Conservation (phyloP, 2,888 invertebrate genomes). For the Mythimna lalbum region DNA sequence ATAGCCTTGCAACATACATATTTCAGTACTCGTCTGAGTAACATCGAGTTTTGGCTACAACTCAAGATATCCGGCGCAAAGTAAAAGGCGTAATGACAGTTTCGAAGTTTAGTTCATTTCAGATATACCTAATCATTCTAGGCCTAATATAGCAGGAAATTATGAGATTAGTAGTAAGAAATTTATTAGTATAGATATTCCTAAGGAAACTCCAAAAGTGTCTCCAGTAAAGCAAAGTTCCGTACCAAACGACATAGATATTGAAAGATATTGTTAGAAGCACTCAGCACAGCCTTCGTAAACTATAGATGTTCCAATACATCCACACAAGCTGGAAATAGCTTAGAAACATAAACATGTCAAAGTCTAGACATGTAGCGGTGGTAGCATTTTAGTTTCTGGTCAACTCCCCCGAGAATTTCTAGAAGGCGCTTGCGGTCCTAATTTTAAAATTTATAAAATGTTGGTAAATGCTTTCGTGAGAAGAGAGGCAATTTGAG, state of each 20-base stretch:
- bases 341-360: constrained; percentile 48
- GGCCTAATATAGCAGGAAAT: neutral
- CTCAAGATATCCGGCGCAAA: neutral
- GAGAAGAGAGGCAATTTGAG: neutral
- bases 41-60: neutral
- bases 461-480: neutral
- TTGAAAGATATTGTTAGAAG: constrained; percentile 54
- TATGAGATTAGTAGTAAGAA: neutral
- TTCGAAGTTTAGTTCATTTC: neutral
- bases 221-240: constrained; percentile 19
- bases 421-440: neutral
- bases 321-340: constrained; percentile 48
- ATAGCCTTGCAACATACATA: constrained; percentile 7
- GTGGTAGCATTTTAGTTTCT: constrained; percentile 42
- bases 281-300: constrained; percentile 39
- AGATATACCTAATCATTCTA: neutral
- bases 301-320: constrained; percentile 32
- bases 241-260: constrained; percentile 25
- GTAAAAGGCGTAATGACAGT: neutral
- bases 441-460: constrained; percentile 44
- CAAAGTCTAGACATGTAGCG: constrained; percentile 38
- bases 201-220: neutral
- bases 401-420: constrained; percentile 44
- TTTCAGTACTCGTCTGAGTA: constrained; percentile 9
- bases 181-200: neutral